Conservation (phyloP, 1,140 invertebrate genomes). For the Drosophila albomicans region DNA sequence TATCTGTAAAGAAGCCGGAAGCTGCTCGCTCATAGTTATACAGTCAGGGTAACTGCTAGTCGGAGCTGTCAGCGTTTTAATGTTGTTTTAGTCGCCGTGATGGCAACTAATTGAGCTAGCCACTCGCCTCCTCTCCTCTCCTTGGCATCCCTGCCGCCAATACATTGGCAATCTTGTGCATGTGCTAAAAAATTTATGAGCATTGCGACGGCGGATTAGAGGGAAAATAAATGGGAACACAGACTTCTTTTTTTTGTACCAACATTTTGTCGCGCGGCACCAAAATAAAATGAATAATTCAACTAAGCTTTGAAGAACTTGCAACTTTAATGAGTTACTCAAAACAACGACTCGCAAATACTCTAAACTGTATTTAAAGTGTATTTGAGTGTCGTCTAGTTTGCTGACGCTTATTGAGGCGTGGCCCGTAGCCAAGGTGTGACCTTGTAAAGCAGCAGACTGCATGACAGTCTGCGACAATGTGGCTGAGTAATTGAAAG, state of each 20-base stretch:
- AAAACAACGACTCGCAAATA: not conserved
- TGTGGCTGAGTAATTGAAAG: constrained; percentile 16
- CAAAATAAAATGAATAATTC: constrained; percentile 71
- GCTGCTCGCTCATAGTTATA: not conserved
- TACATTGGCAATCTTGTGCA: constrained; percentile 41
- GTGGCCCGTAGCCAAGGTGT: not conserved
- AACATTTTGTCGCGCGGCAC: constrained; percentile 63
- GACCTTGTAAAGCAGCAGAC: constrained; percentile 24
- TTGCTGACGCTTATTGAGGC: not conserved
- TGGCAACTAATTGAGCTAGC: constrained; percentile 70
- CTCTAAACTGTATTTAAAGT: not conserved
- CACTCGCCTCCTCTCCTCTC: constrained; percentile 6
- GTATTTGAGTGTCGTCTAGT: not conserved
- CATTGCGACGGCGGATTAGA: constrained; percentile 56
- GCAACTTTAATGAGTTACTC: constrained; percentile 3
- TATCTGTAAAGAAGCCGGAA: not conserved
- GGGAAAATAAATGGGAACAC: constrained; percentile 24
- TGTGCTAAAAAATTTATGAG: constrained; percentile 71
- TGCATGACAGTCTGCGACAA: constrained; percentile 2
- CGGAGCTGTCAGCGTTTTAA: constrained; percentile 13
- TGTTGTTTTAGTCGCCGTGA: constrained; percentile 57
- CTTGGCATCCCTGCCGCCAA: not conserved
- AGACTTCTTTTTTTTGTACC: constrained; percentile 21
- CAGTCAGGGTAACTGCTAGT: constrained; percentile 1
- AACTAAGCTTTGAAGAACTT: constrained; percentile 29